Base-by-base conservation (phyloP, 2,888 invertebrate genomes). In the Chymomyza caudatula region DNA sequence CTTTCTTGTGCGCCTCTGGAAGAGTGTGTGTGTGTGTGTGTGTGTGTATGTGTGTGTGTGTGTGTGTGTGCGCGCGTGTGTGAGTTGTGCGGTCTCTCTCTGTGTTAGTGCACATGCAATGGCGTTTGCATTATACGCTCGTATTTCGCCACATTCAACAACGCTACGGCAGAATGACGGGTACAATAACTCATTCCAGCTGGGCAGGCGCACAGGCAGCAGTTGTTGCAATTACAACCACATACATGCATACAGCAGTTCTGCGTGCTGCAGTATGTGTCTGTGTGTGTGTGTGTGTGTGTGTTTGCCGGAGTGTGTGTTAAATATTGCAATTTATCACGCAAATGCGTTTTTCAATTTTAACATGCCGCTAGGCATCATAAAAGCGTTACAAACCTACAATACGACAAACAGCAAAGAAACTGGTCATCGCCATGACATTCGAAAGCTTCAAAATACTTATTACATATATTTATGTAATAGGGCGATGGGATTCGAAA, bases 301-400 rank as follows among this genome's bases (percentile, higher is more conserved):
- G 58, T 64, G 62, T 68, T 57, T 67, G 73, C 49, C 65, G 68
- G 73, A n/a, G n/a, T 78, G 79, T 82, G 86, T 87, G 88, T 88
- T 88, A 89, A 89, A 89, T 89, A 89, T 89, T 89, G 89, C 89
- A 87, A 89, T 89, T 89, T 89, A 89, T 89, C 89, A 89, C 89
- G 89, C 89, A 89, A 89, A 88, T 89, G 89, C 89, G 89, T 89
- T 88, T 88, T 88, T 88, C 89, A 88, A 88, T 88, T 89, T 88
- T 87, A 88, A 88, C 89, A 88, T 86, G 89, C 89, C 89, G 89
- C 89, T 85, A 85, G 89, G 89, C 87, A 88, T 87, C 87, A 88
- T 87, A 87, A 86, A 84, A 86, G 83, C 83, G 86, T 86, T 83
- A 74, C 83, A 84, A 86, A 84, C 83, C 79, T 68, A 82, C 86